Percentiles rank a stretch among this genome's conserved stretches.
Conservation (phyloP, 2,797 vertebrate genomes). For the Silurus lanzhouensis region DNA sequence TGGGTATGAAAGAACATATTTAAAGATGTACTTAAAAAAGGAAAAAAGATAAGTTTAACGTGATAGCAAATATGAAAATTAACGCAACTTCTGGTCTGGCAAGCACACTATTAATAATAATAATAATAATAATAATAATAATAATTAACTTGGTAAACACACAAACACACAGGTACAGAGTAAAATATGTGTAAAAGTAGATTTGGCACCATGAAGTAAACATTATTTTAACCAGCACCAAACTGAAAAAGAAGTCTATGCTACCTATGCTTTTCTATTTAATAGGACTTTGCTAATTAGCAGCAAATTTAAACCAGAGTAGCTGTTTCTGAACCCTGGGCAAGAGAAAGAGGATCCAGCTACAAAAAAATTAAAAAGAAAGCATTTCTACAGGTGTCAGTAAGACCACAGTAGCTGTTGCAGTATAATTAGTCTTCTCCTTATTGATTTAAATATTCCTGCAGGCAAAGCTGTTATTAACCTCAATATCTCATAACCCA, state of each 20-base stretch:
- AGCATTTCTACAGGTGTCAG: constrained; percentile 8
- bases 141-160: too few relatives aligned
- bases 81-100: background rate
- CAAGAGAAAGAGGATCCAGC: background rate
- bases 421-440: background rate
- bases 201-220: background rate
- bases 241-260: background rate
- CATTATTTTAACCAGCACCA: background rate
- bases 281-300: background rate
- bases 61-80: too few relatives aligned
- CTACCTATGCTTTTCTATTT: background rate
- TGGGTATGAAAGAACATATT: background rate
- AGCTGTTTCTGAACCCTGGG: constrained; percentile 57
- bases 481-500: background rate
- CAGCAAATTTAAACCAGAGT: constrained; percentile 38
- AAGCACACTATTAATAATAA: background rate
- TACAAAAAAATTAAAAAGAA: background rate
- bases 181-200: background rate
- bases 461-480: background rate
- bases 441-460: constrained; percentile 10
- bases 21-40: background rate
- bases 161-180: background rate
- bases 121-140: too few relatives aligned
- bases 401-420: background rate
- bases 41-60: background rate